Conservation (phyloP, 2,888 invertebrate genomes). For the Anticlea derivata region DNA sequence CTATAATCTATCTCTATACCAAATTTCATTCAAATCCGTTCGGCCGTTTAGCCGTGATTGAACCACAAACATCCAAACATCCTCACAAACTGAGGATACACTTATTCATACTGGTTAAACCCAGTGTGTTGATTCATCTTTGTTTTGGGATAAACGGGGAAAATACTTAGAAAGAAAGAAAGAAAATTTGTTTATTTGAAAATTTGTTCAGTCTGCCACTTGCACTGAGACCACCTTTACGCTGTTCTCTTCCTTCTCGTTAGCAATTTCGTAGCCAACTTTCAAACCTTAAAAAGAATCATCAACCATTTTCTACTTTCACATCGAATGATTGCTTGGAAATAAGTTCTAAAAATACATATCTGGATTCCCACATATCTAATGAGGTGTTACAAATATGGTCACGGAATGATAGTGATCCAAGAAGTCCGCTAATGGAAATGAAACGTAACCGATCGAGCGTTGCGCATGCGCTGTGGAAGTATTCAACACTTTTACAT, state of each 20-base stretch:
- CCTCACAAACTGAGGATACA: too few species aligned
- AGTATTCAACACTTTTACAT: conserved; percentile 34
- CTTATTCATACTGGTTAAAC: background rate
- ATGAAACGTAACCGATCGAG: conserved; percentile 27
- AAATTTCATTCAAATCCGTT: too few species aligned
- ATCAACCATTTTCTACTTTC: conserved; percentile 14
- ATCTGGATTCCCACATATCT: conserved; percentile 26
- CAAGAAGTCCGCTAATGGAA: conserved; percentile 26
- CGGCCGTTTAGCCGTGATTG: too few species aligned
- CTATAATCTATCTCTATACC: too few species aligned
- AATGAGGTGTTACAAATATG: conserved; percentile 20
- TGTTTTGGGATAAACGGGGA: background rate
- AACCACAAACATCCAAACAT: too few species aligned
- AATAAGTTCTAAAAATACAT: conserved; percentile 12
- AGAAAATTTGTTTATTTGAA: too few species aligned
- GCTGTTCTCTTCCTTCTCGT: too few species aligned
- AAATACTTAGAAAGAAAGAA: too few species aligned
- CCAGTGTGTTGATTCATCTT: background rate
- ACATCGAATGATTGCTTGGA: background rate
- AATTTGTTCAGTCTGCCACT: too few species aligned
- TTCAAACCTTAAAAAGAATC: too few species aligned
- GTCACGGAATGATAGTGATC: conserved; percentile 25
- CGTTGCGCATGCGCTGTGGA: conserved; percentile 22
- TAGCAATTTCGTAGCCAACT: too few species aligned
- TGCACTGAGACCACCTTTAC: too few species aligned